Conservation (phyloP, 2,797 vertebrate species). For the Vipera ursinii region DNA sequence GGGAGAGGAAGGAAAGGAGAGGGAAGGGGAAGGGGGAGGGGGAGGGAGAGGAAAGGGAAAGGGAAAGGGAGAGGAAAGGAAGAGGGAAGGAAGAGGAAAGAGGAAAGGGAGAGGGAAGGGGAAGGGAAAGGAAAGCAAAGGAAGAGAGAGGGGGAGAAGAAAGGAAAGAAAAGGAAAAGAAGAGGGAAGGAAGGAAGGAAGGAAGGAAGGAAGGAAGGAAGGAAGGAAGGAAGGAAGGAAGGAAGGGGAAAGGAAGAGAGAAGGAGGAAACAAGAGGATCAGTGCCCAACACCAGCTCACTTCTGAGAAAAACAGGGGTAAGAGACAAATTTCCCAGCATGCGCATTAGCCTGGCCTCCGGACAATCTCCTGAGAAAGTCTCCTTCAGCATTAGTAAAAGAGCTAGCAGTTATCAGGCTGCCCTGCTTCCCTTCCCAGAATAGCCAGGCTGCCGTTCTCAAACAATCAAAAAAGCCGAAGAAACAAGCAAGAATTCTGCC, state of each 20-base stretch:
- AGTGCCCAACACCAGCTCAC: not conserved
- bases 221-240: too few relatives aligned
- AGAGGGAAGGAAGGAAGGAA: too few relatives aligned
- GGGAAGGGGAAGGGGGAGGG: accelerated
- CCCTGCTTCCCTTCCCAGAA: not conserved
- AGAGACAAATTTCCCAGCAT: not conserved
- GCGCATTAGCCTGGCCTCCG: not conserved
- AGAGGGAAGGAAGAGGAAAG: too few relatives aligned
- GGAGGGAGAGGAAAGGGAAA: too few relatives aligned
- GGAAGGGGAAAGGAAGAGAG: not conserved
- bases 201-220: too few relatives aligned
- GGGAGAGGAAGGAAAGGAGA: too few relatives aligned
- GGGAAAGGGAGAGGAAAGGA: too few relatives aligned
- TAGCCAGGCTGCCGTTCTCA: not conserved
- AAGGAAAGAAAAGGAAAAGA: too few relatives aligned
- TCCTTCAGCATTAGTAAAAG: not conserved
- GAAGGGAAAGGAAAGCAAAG: too few relatives aligned
- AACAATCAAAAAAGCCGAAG: not conserved
- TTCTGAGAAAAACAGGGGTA: not conserved
- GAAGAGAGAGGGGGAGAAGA: accelerated
- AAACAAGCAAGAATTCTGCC: too few relatives aligned
- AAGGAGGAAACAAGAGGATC: not conserved
- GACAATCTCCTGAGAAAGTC: not conserved
- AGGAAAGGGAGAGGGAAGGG: too few relatives aligned
- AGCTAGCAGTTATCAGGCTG: not conserved